Conservation (phyloP, 1,140 invertebrate genomes). For the Drosophila fuyamai region DNA sequence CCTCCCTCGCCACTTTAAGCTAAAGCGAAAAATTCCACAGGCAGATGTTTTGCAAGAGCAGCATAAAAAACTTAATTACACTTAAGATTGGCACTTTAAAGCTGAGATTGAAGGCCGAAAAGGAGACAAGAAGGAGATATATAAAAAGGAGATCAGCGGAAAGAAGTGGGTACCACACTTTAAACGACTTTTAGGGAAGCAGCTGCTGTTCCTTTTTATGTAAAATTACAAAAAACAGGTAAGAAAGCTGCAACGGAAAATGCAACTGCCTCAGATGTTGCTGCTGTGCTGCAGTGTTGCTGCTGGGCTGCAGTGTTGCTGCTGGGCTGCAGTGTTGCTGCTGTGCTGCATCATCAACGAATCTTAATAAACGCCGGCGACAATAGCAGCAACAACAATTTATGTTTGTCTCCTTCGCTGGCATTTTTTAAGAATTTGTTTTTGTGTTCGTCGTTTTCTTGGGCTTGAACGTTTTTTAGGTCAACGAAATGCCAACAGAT, state of each 20-base stretch:
- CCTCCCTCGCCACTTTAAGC: conserved; percentile 38
- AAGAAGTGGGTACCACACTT: conserved; percentile 22
- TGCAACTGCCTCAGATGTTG: conserved; percentile 58
- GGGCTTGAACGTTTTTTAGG: conserved; percentile 80
- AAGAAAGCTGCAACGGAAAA: conserved; percentile 67
- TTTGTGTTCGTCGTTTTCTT: conserved; percentile 47
- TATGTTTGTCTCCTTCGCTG: conserved; percentile 48
- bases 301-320: conserved; percentile 19
- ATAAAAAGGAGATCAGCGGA: not conserved
- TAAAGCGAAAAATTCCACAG: conserved; percentile 45
- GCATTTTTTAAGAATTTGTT: conserved; percentile 39
- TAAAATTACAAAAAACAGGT: conserved; percentile 45
- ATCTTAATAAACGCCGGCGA: conserved; percentile 67
- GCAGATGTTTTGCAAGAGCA: conserved; percentile 68
- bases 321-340: conserved; percentile 7
- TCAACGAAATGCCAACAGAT: conserved; percentile 76
- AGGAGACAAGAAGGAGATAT: conserved; percentile 17
- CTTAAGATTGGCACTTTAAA: conserved; percentile 57
- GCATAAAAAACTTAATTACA: conserved; percentile 73
- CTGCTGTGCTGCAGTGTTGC: conserved; percentile 26
- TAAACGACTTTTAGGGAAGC: conserved; percentile 60
- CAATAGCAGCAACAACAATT: conserved; percentile 65
- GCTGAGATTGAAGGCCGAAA: conserved; percentile 77
- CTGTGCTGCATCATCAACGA: conserved; percentile 53
- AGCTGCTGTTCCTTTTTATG: conserved; percentile 43